Evolutionary conservation across 2,888 invertebrate species (phyloP).

Genomic region (Enchytraeus crypticus): DNA sequence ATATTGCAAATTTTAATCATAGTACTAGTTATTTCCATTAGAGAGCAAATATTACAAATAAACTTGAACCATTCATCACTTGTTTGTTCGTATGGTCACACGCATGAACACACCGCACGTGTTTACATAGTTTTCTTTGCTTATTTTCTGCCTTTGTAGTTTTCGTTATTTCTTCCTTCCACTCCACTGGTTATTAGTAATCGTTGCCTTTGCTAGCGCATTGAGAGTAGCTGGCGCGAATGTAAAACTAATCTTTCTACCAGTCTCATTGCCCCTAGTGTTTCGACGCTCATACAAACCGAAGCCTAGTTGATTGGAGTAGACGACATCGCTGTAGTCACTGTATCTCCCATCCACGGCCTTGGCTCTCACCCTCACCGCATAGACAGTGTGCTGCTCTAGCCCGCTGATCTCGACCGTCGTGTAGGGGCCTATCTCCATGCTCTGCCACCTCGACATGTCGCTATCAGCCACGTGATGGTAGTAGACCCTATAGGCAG

Average conservation of each 20-base stretch:
- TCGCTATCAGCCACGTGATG: slow-evolving; percentile 35
- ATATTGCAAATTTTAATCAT: not conserved
- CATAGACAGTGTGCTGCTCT: slow-evolving; percentile 36
- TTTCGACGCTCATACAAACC: too few relatives aligned
- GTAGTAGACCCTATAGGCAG: slow-evolving; percentile 43
- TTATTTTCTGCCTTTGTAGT: too few relatives aligned
- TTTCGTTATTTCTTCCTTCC: too few relatives aligned
- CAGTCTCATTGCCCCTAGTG: too few relatives aligned
- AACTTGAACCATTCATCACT: too few relatives aligned
- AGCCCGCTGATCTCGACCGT: slow-evolving; percentile 37
- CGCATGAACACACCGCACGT: too few relatives aligned
- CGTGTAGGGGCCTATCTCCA: slow-evolving; percentile 39
- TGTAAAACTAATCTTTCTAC: too few relatives aligned
- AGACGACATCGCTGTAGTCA: slow-evolving; percentile 35
- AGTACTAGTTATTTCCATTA: not conserved
- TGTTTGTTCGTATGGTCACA: too few relatives aligned
- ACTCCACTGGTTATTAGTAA: too few relatives aligned
- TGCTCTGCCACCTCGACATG: slow-evolving; percentile 38
- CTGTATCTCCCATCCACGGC: slow-evolving; percentile 41
- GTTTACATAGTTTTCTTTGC: too few relatives aligned
- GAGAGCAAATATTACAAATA: not conserved
- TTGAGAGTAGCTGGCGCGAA: too few relatives aligned
- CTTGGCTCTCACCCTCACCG: slow-evolving; percentile 40
- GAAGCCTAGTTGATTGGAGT: not conserved
- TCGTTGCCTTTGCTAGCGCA: too few relatives aligned